Evolutionary conservation across 2,797 vertebrate genomes (phyloP).

Genomic region (Melanotaenia pygmaea): DNA sequence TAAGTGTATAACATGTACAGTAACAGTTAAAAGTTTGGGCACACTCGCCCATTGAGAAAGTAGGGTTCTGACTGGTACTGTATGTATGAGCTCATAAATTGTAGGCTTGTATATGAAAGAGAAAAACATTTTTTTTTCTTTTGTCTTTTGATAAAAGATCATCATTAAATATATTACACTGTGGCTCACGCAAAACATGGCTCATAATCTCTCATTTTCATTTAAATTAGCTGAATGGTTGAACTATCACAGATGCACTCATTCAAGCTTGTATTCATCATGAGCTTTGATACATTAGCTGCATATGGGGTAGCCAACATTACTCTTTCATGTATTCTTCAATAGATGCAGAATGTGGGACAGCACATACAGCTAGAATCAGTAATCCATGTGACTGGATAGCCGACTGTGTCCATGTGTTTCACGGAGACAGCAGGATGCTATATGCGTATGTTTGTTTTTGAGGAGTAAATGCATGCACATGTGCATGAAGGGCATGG

Average conservation of each 20-base stretch:
- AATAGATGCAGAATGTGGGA: slow-evolving; percentile 1
- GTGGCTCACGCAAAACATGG: neutral
- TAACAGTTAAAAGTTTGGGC: too few relatives aligned
- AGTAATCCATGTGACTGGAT: slow-evolving; percentile 22
- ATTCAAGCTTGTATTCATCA: neutral
- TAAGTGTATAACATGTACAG: neutral
- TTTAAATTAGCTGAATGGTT: neutral
- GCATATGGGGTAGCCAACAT: neutral
- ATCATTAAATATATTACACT: neutral
- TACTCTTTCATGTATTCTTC: neutral
- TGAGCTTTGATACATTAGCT: neutral
- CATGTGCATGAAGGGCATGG: slow-evolving; percentile 66
- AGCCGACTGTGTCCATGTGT: slow-evolving; percentile 33
- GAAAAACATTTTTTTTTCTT: neutral
- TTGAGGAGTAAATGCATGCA: slow-evolving; percentile 31
- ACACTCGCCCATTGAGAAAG: too few relatives aligned
- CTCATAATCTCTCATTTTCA: neutral
- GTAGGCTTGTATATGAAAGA: neutral
- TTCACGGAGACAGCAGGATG: slow-evolving; percentile 30
- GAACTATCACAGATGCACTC: neutral
- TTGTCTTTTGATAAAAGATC: neutral
- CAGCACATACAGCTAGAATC: slow-evolving; percentile 18
- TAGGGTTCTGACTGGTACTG: too few relatives aligned
- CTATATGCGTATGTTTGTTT: slow-evolving; percentile 15
- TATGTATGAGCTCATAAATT: neutral